phyloP scores from a whole-genome alignment of 1,140 invertebrate species.

The Stegodyphus dumicola region DNA sequence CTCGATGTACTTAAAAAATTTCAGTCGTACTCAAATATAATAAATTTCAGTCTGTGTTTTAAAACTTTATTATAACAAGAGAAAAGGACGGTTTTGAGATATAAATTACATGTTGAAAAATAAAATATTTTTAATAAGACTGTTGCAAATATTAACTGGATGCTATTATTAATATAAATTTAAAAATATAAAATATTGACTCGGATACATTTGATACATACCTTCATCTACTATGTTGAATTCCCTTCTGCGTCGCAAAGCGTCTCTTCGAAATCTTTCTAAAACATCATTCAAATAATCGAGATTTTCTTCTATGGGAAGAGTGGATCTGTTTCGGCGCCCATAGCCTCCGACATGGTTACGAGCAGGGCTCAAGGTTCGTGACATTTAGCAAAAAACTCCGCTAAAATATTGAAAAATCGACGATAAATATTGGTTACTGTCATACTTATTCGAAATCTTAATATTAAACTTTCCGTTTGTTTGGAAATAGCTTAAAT shows the following conservation, averaged over 20 bases:
- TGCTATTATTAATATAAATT: too few species aligned
- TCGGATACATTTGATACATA: neutral
- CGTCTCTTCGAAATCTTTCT: slow-evolving; percentile 44
- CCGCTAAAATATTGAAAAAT: neutral
- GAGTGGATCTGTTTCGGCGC: neutral
- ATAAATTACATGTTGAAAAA: too few species aligned
- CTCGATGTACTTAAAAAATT: too few species aligned
- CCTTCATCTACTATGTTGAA: slow-evolving; percentile 20
- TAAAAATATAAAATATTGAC: too few species aligned
- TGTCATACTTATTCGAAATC: neutral
- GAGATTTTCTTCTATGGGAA: slow-evolving; percentile 27
- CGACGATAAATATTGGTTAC: neutral
- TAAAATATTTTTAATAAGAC: too few species aligned
- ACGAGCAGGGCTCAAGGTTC: slow-evolving; percentile 6
- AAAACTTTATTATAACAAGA: too few species aligned
- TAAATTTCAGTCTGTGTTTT: too few species aligned
- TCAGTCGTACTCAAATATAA: too few species aligned
- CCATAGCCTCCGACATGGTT: slow-evolving; percentile 28
- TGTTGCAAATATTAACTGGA: too few species aligned
- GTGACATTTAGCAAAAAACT: slow-evolving; percentile 2
- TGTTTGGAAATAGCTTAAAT: too few species aligned
- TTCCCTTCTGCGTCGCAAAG: slow-evolving; percentile 26
- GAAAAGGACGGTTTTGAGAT: too few species aligned
- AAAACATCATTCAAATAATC: slow-evolving; percentile 40
- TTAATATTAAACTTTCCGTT: neutral